These are phyloP conservation scores for Zaprionus capensis DNA, from an alignment of 1,140 invertebrate species.

Conservation along the genomic window DNA sequence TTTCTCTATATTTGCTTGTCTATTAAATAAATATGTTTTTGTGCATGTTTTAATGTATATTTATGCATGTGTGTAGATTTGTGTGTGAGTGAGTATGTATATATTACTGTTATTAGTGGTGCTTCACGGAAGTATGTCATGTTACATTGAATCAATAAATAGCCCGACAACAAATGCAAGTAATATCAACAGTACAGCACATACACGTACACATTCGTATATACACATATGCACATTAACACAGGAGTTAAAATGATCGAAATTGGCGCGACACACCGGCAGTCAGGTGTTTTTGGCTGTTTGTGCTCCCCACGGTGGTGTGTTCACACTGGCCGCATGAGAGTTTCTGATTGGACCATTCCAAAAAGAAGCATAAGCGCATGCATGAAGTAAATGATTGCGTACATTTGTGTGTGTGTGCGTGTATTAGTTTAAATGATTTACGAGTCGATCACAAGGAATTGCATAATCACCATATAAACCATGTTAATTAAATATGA, in stretches of 20 bases:
- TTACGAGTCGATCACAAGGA: conserved; percentile 1
- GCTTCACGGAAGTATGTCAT: conserved; percentile 40
- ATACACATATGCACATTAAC: background rate
- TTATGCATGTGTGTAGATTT: background rate
- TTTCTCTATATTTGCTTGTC: background rate
- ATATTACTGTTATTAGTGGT: conserved; percentile 17
- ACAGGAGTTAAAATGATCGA: background rate
- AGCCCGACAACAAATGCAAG: conserved; percentile 21
- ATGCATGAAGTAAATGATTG: background rate
- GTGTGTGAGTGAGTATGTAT: background rate
- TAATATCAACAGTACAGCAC: background rate
- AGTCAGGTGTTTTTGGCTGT: conserved; percentile 23
- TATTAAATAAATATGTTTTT: conserved; percentile 6
- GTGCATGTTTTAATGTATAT: background rate
- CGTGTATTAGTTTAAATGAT: conserved; percentile 27
- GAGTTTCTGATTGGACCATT: background rate
- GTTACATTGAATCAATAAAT: conserved; percentile 33
- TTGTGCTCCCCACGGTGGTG: background rate
- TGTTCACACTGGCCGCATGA: conserved; percentile 22
- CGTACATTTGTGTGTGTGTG: background rate
- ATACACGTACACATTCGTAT: background rate
- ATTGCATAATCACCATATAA: conserved; percentile 1
- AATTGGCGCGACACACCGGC: conserved; percentile 24
- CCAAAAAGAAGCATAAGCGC: conserved; percentile 4
- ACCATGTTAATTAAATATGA: background rate